Evolutionary conservation across 2,113 vertebrate genomes (phyloP), one percentile per base, ranked within the genome.

Genomic region (Hyaena hyaena): DNA sequence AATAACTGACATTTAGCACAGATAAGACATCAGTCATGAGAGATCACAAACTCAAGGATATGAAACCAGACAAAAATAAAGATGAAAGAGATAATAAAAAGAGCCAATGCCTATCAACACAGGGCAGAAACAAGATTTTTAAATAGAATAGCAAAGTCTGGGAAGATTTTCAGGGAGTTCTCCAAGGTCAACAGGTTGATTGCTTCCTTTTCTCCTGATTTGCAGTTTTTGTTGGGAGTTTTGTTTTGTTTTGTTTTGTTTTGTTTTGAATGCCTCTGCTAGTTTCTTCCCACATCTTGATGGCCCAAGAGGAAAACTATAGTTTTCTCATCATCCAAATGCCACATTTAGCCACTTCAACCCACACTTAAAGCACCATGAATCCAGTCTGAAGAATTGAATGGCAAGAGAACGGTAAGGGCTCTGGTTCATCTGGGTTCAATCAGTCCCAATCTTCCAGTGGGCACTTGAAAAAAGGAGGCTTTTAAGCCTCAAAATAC

Each of bases 281-380:
- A 74, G 43, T 53, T 95, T 95, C 90, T 90, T 97, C 88, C 91
- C 96, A 97, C 83, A 50, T 89, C 82, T 77, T 69, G 43, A 91
- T 96, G 63, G 82, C 35, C 33, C 80, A 86, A 76, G 93, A 90
- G 65, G 58, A 90, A 97, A 97, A 92, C 83, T 84, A 66, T 81
- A 90, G 69, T 96, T 97, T 97, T 82, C 88, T 88, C 73, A 91
- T 95, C 71, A 94, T 39, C 43, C 39, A 45, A 31, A 76, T 82
- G 85, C 53, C 53, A 69, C n/a, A 82, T 48, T 91, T 91, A 98
- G 55, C 48, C 73, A 53, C 86, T 92, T 93, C 74, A 55, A 76
- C 65, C 69, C 77, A 95, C 31, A 95, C 58, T 88, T 68, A 88
- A 19, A 74, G 10, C 26, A 58, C 26, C 68, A 79, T 84, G 65